Evolutionary conservation across 2,113 vertebrate species (phyloP), one percentile per base, ranked within the genome.

Genomic region (Hippoglossus stenolepis): DNA sequence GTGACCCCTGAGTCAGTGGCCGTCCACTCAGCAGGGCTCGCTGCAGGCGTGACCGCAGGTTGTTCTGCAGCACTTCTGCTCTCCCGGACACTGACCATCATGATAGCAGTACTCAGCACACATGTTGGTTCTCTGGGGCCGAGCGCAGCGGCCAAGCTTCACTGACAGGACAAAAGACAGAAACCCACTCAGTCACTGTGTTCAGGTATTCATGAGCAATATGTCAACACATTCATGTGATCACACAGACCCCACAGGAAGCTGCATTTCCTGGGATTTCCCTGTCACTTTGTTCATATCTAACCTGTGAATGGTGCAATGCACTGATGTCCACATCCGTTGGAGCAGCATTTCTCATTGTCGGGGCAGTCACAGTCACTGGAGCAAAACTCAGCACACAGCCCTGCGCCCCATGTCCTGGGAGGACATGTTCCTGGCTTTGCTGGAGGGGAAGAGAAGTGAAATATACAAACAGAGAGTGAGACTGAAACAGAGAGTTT

Each of bases 301-400:
- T 64, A 28, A 95, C 94, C 94, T 91, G 21, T 89, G 80, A 94
- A 86, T 3, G 94, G 93, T n/a, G 54, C 23, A 1, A 74, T 89
- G 64, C 95, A 95, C 53, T 87, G 51, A 21, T 94, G 92, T 5
- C 94, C 94, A 79, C 95, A 95, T 24, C 94, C 94, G 23, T 94
- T 95, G 70, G 38, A 35, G 87, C 95, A 95, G 88, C 95, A 95
- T 81, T 94, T 95, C 38, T 94, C 81, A 18, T 86, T 20, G 1
- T 28, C 20, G 2, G 91, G 87, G 56, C 95, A 95, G 60, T 94
- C 81, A 0, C 66, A 87, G 89, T 95, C 94, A 47, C 86, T 49
- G 10, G 26, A 73, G 79, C 94, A 95, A 43, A 70, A 90, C 38
- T 95, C 93, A 0, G 84, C 91, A 85, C 94, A 95, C 72, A 59